These are phyloP conservation scores for Diuraphis noxia DNA, from an alignment of 1,140 invertebrate species.

Conservation along the genomic window DNA sequence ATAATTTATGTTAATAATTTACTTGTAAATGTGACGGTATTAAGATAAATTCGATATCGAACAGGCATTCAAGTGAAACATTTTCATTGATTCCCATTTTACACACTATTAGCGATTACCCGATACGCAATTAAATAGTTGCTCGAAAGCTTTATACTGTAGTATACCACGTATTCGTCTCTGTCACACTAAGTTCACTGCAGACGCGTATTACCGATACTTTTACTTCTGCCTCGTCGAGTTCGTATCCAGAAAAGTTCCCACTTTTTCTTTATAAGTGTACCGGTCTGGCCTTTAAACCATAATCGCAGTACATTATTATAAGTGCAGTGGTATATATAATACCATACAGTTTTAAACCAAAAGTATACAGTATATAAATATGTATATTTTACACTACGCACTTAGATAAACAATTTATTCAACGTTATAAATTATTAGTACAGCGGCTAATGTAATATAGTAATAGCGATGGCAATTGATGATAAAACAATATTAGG, in stretches of 20 bases:
- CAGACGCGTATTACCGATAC: background rate
- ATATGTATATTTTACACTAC: background rate
- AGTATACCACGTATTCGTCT: background rate
- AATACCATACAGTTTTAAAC: background rate
- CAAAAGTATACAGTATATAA: background rate
- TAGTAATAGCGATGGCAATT: background rate
- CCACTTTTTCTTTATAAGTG: background rate
- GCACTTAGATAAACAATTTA: background rate
- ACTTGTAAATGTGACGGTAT: background rate
- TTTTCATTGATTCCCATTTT: conserved; percentile 22
- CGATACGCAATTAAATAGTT: conserved; percentile 18
- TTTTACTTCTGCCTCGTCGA: background rate
- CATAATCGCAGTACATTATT: conserved; percentile 1
- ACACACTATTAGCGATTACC: conserved; percentile 18
- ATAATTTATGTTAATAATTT: too few species aligned
- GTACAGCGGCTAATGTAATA: too few species aligned
- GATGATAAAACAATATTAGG: background rate
- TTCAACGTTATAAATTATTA: background rate
- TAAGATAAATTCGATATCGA: background rate
- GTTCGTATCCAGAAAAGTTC: background rate
- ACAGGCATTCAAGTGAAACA: background rate
- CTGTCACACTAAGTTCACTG: background rate
- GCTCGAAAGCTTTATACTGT: background rate
- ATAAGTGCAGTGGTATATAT: background rate
- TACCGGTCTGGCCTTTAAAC: background rate